Base-by-base conservation (phyloP, 2,888 invertebrate genomes). In the Dryococelus australis region DNA sequence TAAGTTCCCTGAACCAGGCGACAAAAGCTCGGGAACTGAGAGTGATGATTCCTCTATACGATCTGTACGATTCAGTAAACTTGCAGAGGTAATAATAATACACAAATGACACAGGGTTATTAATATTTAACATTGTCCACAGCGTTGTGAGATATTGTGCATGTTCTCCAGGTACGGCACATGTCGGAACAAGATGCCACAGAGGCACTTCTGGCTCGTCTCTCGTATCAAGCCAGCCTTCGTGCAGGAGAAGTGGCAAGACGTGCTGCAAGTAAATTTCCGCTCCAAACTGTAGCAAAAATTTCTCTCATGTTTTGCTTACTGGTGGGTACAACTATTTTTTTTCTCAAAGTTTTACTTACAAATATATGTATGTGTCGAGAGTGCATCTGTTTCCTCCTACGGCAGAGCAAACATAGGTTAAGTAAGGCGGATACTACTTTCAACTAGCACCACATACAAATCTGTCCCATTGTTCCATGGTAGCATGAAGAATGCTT, bases 181-280 rank as follows among this genome's bases (percentile, higher is more conserved):
- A 97, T 98, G 96, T 97, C 97, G 0, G 97, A 97, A 88, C 95
- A 95, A 89, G 97, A 98, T 93, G 99, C 99, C 6, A 97, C 97
- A 83, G 99, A 99, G 91, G 99, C 99, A 16, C 93, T 98, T 89
- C 94, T 98, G 91, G 98, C 99, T 5, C 95, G 99, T 86, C 94
- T 99, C 89, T 98, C 99, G n/a, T 99, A 99, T 94, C 96, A 97
- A 89, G 98, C 98, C 13, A 98, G 97, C 88, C 92, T 98, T 89
- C 94, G 98, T 88, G 98, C 98, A 86, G 95, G 96, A 35, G 97
- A 97, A 92, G 94, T 95, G 89, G 96, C 96, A 4, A 94, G 96
- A 90, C 93, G 96, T 87, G 95, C 96, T 88, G 96, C 97, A 79
- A 96, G 95, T 89, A 96, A 96, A 91, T 94, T 97, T 88, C 96